Percentiles rank a stretch among this genome's conserved stretches.
Conservation (phyloP, 2,113 vertebrate species). For the Amblyopsis rosae region DNA sequence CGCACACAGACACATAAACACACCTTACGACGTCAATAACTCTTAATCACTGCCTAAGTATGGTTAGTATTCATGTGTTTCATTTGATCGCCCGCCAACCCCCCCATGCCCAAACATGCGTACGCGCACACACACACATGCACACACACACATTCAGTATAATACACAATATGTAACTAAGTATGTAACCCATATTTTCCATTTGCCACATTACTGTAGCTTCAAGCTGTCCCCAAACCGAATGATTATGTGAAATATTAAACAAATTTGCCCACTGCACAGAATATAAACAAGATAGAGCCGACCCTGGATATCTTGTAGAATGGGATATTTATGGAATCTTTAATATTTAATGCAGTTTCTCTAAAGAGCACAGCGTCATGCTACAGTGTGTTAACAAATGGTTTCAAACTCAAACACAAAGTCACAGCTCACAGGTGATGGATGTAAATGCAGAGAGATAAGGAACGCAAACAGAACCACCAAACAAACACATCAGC, state of each 20-base stretch:
- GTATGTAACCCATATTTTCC: neutral
- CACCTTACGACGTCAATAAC: constrained; percentile 14
- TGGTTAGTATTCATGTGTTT: constrained; percentile 15
- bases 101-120: neutral
- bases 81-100: neutral
- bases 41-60: neutral
- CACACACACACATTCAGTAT: neutral
- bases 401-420: constrained; percentile 32
- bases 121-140: neutral
- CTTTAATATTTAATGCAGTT: constrained; percentile 51
- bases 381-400: constrained; percentile 37
- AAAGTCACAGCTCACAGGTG: constrained; percentile 5
- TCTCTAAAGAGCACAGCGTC: constrained; percentile 18
- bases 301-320: constrained; percentile 13
- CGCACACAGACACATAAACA: neutral
- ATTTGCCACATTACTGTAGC: neutral
- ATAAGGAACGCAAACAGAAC: neutral
- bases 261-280: constrained; percentile 28
- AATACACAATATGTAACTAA: neutral
- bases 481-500: neutral
- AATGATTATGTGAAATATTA: constrained; percentile 39
- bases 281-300: constrained; percentile 23
- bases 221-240: constrained; percentile 14
- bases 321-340: constrained; percentile 24
- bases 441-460: neutral